phyloP scores from a whole-genome alignment of 2,113 vertebrate species.

The Zosterops borbonicus region DNA sequence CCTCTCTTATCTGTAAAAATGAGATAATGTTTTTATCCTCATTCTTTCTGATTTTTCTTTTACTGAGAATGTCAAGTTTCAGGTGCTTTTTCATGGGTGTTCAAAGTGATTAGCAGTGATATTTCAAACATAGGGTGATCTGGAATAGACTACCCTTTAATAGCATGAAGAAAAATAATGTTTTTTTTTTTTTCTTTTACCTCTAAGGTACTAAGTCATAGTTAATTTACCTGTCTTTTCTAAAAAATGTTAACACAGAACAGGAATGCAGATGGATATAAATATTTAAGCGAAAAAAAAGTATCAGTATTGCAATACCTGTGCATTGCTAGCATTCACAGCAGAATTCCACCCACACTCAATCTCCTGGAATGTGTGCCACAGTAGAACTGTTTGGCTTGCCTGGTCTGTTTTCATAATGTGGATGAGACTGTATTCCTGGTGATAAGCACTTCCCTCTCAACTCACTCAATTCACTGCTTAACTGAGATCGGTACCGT shows the following conservation, averaged over 20 bases:
- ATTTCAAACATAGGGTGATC: neutral
- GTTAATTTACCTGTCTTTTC: slow-evolving; percentile 6
- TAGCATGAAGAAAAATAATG: neutral
- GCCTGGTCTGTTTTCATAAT: neutral
- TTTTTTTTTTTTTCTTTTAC: neutral
- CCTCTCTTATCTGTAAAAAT: neutral
- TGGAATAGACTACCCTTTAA: neutral
- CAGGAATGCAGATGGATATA: neutral
- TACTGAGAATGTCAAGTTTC: neutral
- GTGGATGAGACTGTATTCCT: neutral
- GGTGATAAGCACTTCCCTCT: neutral
- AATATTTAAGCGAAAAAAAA: neutral
- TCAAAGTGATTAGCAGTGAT: neutral
- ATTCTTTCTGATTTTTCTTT: neutral
- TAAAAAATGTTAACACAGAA: neutral
- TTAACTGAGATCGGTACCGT: neutral
- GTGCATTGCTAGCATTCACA: neutral
- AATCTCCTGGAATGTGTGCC: neutral
- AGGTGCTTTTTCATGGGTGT: neutral
- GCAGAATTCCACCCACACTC: neutral
- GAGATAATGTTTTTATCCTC: slow-evolving; percentile 5
- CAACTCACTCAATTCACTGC: neutral
- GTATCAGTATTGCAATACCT: neutral
- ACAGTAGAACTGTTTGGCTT: neutral
- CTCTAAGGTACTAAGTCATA: neutral